phyloP scores from a whole-genome alignment of 2,888 invertebrate genomes.

The Spodoptera exigua region DNA sequence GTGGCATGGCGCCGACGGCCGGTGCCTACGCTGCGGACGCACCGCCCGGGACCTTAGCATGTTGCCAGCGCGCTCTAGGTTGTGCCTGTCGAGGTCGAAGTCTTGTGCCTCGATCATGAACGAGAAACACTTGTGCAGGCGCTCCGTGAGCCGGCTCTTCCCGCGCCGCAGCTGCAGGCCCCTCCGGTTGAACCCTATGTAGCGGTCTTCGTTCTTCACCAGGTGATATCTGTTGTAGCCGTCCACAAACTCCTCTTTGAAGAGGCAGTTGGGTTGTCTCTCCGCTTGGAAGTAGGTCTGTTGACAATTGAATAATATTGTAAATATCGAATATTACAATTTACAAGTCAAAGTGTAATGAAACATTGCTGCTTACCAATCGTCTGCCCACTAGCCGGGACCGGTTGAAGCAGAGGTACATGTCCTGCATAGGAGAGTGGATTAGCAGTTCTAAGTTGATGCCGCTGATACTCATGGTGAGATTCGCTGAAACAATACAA shows the following conservation, averaged over 20 bases:
- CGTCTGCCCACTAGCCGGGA: conserved; percentile 93
- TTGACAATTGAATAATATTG: conserved; percentile 56
- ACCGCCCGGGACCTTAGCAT: conserved; percentile 80
- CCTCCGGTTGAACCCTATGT: conserved; percentile 90
- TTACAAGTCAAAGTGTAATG: not conserved
- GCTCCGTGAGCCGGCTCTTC: conserved; percentile 78
- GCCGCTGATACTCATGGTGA: conserved; percentile 91
- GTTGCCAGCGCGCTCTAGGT: conserved; percentile 87
- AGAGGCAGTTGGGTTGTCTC: conserved; percentile 90
- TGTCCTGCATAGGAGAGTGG: conserved; percentile 92
- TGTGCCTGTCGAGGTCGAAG: conserved; percentile 91
- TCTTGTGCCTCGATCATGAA: conserved; percentile 90
- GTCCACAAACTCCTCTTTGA: conserved; percentile 90
- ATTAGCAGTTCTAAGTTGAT: conserved; percentile 90
- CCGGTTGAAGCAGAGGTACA: conserved; percentile 93
- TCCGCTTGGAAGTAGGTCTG: conserved; percentile 89
- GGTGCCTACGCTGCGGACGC: conserved; percentile 83
- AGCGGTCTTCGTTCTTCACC: conserved; percentile 89
- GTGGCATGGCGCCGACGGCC: conserved; percentile 79
- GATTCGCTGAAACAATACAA: conserved; percentile 90
- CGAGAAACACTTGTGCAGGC: conserved; percentile 89
- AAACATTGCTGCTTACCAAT: conserved; percentile 77
- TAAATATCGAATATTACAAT: not conserved
- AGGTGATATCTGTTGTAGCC: conserved; percentile 91
- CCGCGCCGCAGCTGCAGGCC: conserved; percentile 88